Conservation (phyloP, 2,797 vertebrate species). For the Lutjanus argentimaculatus region DNA sequence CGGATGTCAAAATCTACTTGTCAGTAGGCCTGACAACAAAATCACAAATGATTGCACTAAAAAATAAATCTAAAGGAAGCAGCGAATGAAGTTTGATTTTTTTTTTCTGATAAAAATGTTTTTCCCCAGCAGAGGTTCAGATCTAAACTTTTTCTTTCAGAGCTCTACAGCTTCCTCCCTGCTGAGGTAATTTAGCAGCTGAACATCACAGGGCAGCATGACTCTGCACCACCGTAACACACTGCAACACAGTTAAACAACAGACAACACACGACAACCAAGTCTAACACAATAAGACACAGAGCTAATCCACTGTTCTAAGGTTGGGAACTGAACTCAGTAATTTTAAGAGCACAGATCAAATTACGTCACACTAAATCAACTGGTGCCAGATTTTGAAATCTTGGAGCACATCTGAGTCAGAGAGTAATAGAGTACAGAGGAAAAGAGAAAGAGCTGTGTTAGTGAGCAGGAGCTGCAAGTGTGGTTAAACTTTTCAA, state of each 20-base stretch:
- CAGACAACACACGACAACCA: background rate
- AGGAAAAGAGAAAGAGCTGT: no score
- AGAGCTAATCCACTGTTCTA: no score
- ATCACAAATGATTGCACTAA: background rate
- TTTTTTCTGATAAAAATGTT: background rate
- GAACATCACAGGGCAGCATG: slow-evolving; percentile 4
- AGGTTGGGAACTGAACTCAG: no score
- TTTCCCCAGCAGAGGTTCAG: background rate
- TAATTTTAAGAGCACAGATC: no score
- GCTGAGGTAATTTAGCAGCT: background rate
- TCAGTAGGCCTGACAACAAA: background rate
- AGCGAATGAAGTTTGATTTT: no score
- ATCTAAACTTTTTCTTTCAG: background rate
- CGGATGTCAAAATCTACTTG: background rate
- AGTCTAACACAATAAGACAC: background rate
- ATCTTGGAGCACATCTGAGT: no score
- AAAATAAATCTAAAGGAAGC: background rate
- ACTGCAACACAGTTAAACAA: no score
- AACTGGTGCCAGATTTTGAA: no score
- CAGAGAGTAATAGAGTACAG: no score
- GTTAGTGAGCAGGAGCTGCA: no score
- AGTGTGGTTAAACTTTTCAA: no score
- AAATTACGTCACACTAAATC: no score
- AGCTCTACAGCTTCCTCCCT: background rate
- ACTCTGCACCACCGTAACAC: background rate